These are phyloP conservation scores for Metallyticus violacea DNA, from an alignment of 2,888 invertebrate genomes.

Conservation along the genomic window DNA sequence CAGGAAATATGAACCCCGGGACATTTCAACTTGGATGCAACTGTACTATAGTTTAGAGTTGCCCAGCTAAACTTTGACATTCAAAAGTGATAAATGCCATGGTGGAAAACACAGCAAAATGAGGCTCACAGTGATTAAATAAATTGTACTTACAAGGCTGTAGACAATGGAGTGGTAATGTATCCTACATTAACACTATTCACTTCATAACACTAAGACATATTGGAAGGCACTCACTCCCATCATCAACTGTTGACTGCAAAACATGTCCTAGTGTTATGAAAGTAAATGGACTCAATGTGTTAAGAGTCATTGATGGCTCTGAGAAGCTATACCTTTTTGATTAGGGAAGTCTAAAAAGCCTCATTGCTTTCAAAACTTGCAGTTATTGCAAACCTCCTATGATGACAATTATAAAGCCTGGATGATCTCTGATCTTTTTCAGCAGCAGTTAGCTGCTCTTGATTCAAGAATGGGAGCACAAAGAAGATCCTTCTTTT, in stretches of 20 bases:
- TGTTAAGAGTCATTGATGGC: conserved; percentile 6
- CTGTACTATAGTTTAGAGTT: background rate
- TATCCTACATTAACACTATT: no score
- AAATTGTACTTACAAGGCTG: no score
- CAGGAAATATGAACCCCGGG: background rate
- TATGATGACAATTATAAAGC: conserved; percentile 18
- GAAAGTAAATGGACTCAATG: no score
- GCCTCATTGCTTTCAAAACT: background rate
- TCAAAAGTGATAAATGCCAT: background rate
- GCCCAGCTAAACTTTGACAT: background rate
- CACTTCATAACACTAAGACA: no score
- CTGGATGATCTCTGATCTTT: conserved; percentile 1
- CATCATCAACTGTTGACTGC: no score
- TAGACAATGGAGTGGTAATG: no score
- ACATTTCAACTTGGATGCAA: conserved; percentile 4
- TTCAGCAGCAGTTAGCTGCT: background rate
- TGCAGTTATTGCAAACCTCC: background rate
- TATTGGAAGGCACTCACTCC: no score
- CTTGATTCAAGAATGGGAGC: conserved; percentile 14
- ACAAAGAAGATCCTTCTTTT: conserved; percentile 24
- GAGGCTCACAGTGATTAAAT: background rate
- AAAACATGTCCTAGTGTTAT: no score
- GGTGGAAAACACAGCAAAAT: background rate
- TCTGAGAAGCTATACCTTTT: conserved; percentile 20
- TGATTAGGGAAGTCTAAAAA: conserved; percentile 24